Conservation (phyloP, 1,140 invertebrate genomes). For the Drosophila navojoa region DNA sequence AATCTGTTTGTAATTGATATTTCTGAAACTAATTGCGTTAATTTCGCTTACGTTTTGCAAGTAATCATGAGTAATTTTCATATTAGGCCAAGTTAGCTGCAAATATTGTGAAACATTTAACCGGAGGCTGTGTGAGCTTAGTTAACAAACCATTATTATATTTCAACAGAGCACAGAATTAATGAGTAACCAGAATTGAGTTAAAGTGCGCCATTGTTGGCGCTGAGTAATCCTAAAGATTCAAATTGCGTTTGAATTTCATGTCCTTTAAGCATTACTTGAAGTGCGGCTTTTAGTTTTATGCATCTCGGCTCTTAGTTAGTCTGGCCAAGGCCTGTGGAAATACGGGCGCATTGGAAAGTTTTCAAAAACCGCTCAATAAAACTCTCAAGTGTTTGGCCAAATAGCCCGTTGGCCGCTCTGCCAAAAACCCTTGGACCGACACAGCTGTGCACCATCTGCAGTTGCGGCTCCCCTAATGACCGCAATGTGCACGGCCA, state of each 20-base stretch:
- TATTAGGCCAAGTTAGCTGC: not conserved
- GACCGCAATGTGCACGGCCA: slow-evolving; percentile 78
- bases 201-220: no score
- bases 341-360: slow-evolving; percentile 3
- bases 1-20: not conserved
- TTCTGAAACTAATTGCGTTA: not conserved
- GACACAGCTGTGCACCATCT: slow-evolving; percentile 46
- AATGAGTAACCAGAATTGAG: no score
- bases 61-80: not conserved
- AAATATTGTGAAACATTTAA: no score
- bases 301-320: not conserved
- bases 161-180: not conserved
- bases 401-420: slow-evolving; percentile 6
- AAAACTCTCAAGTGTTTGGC: slow-evolving; percentile 24
- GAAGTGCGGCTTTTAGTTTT: not conserved
- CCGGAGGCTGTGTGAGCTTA: not conserved
- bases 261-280: not conserved
- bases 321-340: not conserved
- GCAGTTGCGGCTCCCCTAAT: slow-evolving; percentile 57
- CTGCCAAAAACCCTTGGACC: slow-evolving; percentile 1
- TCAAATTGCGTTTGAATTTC: not conserved
- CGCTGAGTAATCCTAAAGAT: not conserved
- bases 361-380: slow-evolving; percentile 4
- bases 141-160: not conserved
- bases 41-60: not conserved